Base-by-base conservation (phyloP, 2,888 invertebrate species). In the Nomada ferruginata region DNA sequence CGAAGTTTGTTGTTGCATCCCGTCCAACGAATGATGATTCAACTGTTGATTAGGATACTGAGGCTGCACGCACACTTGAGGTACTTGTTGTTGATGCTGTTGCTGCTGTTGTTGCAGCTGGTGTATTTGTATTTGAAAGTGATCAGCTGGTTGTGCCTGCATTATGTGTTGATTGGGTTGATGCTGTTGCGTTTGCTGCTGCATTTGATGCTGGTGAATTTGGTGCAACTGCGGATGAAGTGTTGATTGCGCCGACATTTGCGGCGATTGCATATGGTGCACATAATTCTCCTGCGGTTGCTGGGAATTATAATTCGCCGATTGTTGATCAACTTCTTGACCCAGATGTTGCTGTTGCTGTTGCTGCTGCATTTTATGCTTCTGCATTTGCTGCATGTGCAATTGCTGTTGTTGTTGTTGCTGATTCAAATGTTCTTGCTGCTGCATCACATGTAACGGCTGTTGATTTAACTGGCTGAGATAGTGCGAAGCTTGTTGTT, bases 51-150 rank as follows among this genome's bases (percentile, higher is more conserved):
- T 93, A 50, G 93, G 89, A 88, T 92, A 93, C 69, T 92, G 91
- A 61, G 90, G 88, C 57, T 91, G 90, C 11, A 91, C 90, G 82
- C 93, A 93, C 50, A 93, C 92, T 86, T 94, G 94, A 9, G 91
- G 81, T 76, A 93, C 84, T 77, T 92, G 93, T 63, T 92, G 91
- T 76, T 91, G 93, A 90, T 94, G 93, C 92, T 94, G 92, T 69
- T 95, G 94, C 90, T 94, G 93, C 93, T 94, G 92, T 73, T 92
- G 89, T 18, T 91, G 89, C 57, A 91, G 89, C 29, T 91, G 92
- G 20, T 91, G 94, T 88, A 95, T 93, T 91, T 90, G 89, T 89
- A 90, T 88, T 69, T 91, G 91, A 71, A 90, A 91, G 26, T 87
- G 89, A 68, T 91, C 91, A 5, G 88, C 75, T 26, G 86, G 65